Conservation (phyloP, 2,888 invertebrate genomes). For the Drosophila parthenogenetica region DNA sequence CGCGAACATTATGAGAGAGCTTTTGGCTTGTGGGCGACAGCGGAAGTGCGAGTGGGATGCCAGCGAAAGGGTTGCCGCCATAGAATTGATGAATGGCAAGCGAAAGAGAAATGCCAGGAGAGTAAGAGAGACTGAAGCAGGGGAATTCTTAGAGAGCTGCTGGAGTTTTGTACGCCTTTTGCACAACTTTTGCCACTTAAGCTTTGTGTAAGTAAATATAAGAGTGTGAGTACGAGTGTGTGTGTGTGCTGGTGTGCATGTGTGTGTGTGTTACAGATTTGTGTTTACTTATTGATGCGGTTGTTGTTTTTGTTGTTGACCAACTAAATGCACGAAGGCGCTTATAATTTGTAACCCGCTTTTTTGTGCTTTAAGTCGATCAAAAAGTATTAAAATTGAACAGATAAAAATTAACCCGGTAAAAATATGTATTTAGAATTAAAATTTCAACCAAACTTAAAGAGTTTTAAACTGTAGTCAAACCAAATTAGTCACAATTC, state of each 20-base stretch:
- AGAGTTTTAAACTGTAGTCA: no score
- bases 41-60: background rate
- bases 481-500: no score
- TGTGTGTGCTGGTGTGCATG: constrained; percentile 21
- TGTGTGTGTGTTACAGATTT: constrained; percentile 40
- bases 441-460: no score
- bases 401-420: constrained; percentile 8
- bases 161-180: constrained; percentile 73
- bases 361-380: constrained; percentile 38
- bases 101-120: no score
- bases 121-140: constrained; percentile 1
- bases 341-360: constrained; percentile 55
- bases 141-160: constrained; percentile 26
- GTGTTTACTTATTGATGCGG: constrained; percentile 40
- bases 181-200: constrained; percentile 80
- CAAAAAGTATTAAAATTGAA: constrained; percentile 23
- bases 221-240: constrained; percentile 12
- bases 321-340: constrained; percentile 52
- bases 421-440: no score
- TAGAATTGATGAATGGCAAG: constrained; percentile 6
- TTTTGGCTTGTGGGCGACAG: constrained; percentile 13
- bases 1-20: constrained; percentile 43
- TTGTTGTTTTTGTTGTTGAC: constrained; percentile 31
- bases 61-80: constrained; percentile 51
- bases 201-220: constrained; percentile 67